Conservation (phyloP, 2,888 invertebrate species). For the Villa cingulata region DNA sequence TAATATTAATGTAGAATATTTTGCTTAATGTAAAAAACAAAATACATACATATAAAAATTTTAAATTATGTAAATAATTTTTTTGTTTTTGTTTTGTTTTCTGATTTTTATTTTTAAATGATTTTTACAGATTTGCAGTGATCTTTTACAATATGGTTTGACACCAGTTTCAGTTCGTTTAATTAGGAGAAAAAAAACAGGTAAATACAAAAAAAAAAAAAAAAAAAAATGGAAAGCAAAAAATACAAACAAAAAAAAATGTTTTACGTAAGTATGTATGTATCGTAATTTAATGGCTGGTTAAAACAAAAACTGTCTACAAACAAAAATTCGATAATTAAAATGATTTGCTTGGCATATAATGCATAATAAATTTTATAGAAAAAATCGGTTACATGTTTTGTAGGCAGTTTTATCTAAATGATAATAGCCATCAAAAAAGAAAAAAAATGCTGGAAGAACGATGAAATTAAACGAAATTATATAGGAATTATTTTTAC, state of each 20-base stretch:
- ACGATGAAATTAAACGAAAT: no score
- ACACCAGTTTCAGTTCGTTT: slow-evolving; percentile 68
- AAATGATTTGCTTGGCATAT: no score
- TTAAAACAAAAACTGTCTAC: slow-evolving; percentile 7
- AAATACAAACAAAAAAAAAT: background rate
- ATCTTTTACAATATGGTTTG: slow-evolving; percentile 58
- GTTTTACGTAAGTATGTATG: background rate
- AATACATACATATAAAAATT: no score
- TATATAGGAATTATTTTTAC: no score
- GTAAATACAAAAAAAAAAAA: slow-evolving; percentile 38
- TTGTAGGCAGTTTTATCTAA: no score
- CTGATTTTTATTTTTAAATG: slow-evolving; percentile 12
- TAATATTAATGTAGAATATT: no score
- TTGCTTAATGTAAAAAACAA: background rate
- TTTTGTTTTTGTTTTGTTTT: slow-evolving; percentile 2
- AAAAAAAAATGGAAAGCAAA: no score
- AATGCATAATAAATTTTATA: no score
- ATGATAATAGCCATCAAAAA: no score
- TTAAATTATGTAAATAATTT: slow-evolving; percentile 1
- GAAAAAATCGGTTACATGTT: no score
- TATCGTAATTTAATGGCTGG: slow-evolving; percentile 6
- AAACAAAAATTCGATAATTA: background rate
- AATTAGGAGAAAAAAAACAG: slow-evolving; percentile 72
- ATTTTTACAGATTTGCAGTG: slow-evolving; percentile 55
- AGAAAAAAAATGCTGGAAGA: no score